Percentiles rank a stretch among this genome's conserved stretches.
phyloP scores from a whole-genome alignment of 2,888 invertebrate species.

The Orthonevra nobilis region DNA sequence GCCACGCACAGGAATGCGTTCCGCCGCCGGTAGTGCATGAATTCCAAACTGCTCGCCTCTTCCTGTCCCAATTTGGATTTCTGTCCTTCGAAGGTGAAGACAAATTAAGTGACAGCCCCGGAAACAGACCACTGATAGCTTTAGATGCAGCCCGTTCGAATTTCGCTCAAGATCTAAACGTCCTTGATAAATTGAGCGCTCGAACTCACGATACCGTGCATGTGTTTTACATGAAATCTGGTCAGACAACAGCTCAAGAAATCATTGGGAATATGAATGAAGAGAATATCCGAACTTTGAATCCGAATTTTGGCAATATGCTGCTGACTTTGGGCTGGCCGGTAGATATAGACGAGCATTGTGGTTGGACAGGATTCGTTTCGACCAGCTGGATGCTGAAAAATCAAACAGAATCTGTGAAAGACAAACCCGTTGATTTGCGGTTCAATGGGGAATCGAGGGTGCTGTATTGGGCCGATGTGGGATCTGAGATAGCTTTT shows the following conservation, averaged over 20 bases:
- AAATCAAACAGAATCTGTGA: conserved; percentile 74
- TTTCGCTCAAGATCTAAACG: conserved; percentile 89
- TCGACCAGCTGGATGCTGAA: conserved; percentile 90
- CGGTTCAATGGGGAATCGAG: conserved; percentile 91
- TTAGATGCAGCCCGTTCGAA: conserved; percentile 81
- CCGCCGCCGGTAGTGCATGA: conserved; percentile 93
- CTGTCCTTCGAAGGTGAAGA: conserved; percentile 83
- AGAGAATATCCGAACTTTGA: conserved; percentile 77
- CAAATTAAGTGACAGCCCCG: conserved; percentile 76
- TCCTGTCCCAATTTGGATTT: conserved; percentile 97
- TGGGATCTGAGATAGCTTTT: conserved; percentile 96
- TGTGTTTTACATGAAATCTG: conserved; percentile 94
- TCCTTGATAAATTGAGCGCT: conserved; percentile 91
- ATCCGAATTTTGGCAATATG: conserved; percentile 83
- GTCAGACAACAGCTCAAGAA: conserved; percentile 88
- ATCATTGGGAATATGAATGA: conserved; percentile 84
- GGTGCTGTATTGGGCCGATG: conserved; percentile 97
- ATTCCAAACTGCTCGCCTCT: conserved; percentile 96
- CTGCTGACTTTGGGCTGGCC: conserved; percentile 91
- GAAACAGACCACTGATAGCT: conserved; percentile 77
- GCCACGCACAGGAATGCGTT: conserved; percentile 86
- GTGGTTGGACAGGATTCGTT: conserved; percentile 96
- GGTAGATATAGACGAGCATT: conserved; percentile 91
- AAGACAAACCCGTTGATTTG: conserved; percentile 82
- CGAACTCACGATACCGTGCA: conserved; percentile 95